These are phyloP conservation scores for Anoplolepis gracilipes DNA, from an alignment of 1,140 invertebrate species.

Conservation along the genomic window DNA sequence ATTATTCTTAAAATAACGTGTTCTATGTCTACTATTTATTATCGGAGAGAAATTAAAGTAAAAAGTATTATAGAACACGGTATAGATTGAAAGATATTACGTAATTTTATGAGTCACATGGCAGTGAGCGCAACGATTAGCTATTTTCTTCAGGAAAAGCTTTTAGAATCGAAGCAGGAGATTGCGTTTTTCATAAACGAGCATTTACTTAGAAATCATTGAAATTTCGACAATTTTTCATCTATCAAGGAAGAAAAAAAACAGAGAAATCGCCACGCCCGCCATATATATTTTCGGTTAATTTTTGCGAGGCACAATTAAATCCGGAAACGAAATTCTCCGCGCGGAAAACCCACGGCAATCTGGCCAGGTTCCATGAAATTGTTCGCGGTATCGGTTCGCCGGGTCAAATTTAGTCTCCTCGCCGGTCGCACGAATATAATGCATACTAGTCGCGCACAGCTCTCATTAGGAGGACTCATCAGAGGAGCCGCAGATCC, in stretches of 20 bases:
- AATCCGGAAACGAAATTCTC: not conserved
- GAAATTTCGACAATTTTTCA: not conserved
- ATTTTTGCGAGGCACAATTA: not conserved
- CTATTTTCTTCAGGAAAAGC: not conserved
- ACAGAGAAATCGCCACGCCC: not conserved
- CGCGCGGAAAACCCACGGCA: not conserved
- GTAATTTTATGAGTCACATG: constrained; percentile 17
- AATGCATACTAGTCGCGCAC: constrained; percentile 41
- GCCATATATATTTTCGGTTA: not conserved
- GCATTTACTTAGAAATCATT: not conserved
- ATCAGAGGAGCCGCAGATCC: not conserved
- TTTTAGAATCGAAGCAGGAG: not conserved
- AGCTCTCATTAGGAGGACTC: constrained; percentile 4
- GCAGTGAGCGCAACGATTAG: not conserved
- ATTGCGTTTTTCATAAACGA: not conserved
- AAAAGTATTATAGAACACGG: not conserved
- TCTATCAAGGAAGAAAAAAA: not conserved
- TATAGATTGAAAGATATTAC: not conserved
- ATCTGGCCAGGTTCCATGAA: not conserved
- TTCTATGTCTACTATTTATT: not conserved
- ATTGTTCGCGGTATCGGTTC: not conserved
- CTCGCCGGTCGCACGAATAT: not conserved
- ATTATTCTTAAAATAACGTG: not conserved
- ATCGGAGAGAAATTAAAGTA: not conserved
- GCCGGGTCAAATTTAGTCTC: not conserved